phyloP scores from a whole-genome alignment of 1,140 invertebrate species.

The Zophobas atratus region DNA sequence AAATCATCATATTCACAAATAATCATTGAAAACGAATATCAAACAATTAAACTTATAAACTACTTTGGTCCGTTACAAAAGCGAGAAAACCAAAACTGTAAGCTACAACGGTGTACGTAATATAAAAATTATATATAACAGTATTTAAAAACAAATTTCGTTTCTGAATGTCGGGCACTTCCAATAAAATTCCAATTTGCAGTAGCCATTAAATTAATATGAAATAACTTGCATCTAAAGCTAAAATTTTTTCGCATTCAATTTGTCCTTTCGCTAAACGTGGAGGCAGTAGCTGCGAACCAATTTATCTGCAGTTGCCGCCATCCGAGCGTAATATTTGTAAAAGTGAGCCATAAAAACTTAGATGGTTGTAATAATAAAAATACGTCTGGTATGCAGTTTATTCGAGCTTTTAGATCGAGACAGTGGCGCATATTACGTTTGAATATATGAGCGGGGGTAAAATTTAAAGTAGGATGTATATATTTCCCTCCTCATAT shows the following conservation, averaged over 20 bases:
- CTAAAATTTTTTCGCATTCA: background rate
- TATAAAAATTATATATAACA: too few species aligned
- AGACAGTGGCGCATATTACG: constrained; percentile 48
- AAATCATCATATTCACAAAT: too few species aligned
- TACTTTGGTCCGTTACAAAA: too few species aligned
- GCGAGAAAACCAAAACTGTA: too few species aligned
- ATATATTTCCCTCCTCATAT: constrained; percentile 56
- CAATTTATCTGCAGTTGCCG: constrained; percentile 25
- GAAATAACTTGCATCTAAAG: too few species aligned
- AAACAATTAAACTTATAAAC: too few species aligned
- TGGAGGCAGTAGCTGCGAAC: background rate
- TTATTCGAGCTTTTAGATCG: constrained; percentile 24
- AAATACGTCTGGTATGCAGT: constrained; percentile 24
- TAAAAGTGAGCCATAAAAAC: constrained; percentile 26
- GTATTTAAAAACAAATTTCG: too few species aligned
- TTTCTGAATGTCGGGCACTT: too few species aligned
- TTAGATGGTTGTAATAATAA: constrained; percentile 31
- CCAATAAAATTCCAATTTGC: too few species aligned
- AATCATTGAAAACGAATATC: too few species aligned
- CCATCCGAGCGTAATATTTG: constrained; percentile 15
- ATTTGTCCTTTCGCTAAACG: background rate
- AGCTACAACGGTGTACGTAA: too few species aligned
- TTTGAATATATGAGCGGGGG: constrained; percentile 51
- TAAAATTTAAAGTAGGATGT: constrained; percentile 55
- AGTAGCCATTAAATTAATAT: too few species aligned